phyloP scores from a whole-genome alignment of 2,888 invertebrate genomes.

The Parthenolecanium corni region DNA sequence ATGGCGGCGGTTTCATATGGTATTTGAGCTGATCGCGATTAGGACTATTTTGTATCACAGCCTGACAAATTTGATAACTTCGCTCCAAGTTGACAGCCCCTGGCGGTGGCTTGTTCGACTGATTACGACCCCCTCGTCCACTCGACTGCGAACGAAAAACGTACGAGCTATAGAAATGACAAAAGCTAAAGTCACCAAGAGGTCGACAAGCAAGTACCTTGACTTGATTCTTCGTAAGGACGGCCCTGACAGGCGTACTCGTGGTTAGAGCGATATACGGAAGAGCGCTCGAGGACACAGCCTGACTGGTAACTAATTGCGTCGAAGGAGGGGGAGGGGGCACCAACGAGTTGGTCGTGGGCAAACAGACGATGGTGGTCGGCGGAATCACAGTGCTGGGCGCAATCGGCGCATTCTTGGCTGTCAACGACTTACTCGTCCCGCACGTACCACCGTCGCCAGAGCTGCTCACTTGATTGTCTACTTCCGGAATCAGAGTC shows the following conservation, averaged over 20 bases:
- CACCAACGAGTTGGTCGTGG: conserved; percentile 35
- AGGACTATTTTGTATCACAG: conserved; percentile 80
- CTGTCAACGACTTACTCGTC: conserved; percentile 31
- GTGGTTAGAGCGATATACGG: conserved; percentile 44
- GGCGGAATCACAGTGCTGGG: conserved; percentile 42
- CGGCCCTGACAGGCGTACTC: conserved; percentile 43
- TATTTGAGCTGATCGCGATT: conserved; percentile 76
- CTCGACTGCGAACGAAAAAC: not conserved
- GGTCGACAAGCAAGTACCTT: not conserved
- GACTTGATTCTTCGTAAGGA: conserved; percentile 32
- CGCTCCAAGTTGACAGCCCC: conserved; percentile 86
- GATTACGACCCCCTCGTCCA: conserved; percentile 22
- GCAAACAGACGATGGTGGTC: conserved; percentile 45
- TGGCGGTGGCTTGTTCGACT: conserved; percentile 51
- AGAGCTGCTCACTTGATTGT: conserved; percentile 40
- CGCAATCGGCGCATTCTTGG: not conserved
- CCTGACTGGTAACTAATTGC: conserved; percentile 14
- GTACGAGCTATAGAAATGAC: too few species aligned
- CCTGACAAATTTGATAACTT: conserved; percentile 81
- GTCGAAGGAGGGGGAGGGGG: conserved; percentile 31
- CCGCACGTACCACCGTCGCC: conserved; percentile 38
- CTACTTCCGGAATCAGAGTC: conserved; percentile 51
- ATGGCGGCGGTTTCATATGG: conserved; percentile 75
- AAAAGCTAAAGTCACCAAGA: not conserved
- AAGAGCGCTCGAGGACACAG: conserved; percentile 41